Conservation (phyloP, 2,888 invertebrate species). For the Leptopterna dolabrata region DNA sequence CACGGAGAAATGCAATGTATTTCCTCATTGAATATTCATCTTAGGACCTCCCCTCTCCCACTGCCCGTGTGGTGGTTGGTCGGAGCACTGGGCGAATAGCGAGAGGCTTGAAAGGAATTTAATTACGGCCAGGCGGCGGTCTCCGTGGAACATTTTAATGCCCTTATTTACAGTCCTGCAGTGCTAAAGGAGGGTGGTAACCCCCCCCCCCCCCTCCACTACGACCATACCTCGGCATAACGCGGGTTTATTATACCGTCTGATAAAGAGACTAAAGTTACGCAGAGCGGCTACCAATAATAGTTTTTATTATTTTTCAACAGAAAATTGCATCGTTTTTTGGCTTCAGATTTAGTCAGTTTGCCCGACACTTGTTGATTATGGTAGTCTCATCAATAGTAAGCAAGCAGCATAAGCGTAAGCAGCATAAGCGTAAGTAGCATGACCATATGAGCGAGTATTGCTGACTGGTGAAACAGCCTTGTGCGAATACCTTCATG, state of each 20-base stretch:
- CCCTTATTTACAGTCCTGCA: conserved; percentile 46
- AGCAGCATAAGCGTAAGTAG: no score
- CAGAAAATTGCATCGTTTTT: not conserved
- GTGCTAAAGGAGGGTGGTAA: not conserved
- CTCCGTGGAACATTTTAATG: conserved; percentile 41
- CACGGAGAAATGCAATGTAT: conserved; percentile 45
- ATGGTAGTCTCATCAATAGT: no score
- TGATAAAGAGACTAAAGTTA: not conserved
- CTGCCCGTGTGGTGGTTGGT: not conserved
- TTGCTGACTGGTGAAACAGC: no score
- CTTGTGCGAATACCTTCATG: no score
- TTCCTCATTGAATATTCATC: conserved; percentile 51
- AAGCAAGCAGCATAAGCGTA: no score
- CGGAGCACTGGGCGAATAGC: not conserved
- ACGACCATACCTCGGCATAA: not conserved
- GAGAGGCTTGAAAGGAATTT: conserved; percentile 40
- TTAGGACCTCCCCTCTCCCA: not conserved
- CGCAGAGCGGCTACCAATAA: not conserved
- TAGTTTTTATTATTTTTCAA: not conserved
- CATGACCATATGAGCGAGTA: no score
- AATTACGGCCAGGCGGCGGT: conserved; percentile 20
- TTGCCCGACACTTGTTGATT: not conserved
- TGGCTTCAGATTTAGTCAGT: not conserved
- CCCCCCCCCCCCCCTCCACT: not conserved
- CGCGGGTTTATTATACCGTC: conserved; percentile 1